Evolutionary conservation across 2,113 vertebrate species (phyloP), one percentile per base, ranked within the genome.

Genomic region (Mastomys coucha): DNA sequence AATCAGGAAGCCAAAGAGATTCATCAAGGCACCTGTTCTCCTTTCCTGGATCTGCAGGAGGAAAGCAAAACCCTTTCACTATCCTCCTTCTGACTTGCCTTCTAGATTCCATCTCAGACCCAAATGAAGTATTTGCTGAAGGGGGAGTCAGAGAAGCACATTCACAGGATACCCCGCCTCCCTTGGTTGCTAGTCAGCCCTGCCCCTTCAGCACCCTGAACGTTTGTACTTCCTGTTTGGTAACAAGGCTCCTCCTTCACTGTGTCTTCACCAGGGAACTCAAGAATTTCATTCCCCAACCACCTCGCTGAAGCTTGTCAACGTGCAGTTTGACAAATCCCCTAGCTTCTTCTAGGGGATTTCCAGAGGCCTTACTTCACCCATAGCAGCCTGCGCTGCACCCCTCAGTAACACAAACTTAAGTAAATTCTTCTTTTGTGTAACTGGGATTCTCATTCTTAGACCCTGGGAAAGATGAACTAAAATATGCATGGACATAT

Each of bases 381-480:
- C 70, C 26, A 12, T 33, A 53, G 17, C 7, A 36, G 31, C 49
- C 77, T 33, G 22, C 7, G 1, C 0, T 28, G 26, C 16, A 22
- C 10, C 31, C 24, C 10, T 51, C 2, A 56, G 51, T 7, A 0
- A 33, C 1, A 14, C 24, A n/a, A 92, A 5, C n/a, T 22, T 49
- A 45, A 20, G 20, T 51, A 33, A 56, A 24, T 4, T 49, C 22
- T 3, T 49, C 78, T 72, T 95, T 11, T 28, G 6, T 2, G 4
- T 45, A 28, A 22, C 1, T 13, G 22, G 76, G 39, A n/a, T 22
- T 39, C 56, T 45, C 28, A 24, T 7, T 56, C n/a, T 56, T n/a
- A 28, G 77, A 24, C 7, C 0, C 12, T 1, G 3, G 0, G 36
- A 2, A 58, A 67, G 26, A 73, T 2, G 2, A 36, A 39, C 28